These are phyloP conservation scores for Lasioglossum baleicum DNA, from an alignment of 1,140 invertebrate species.

Conservation along the genomic window DNA sequence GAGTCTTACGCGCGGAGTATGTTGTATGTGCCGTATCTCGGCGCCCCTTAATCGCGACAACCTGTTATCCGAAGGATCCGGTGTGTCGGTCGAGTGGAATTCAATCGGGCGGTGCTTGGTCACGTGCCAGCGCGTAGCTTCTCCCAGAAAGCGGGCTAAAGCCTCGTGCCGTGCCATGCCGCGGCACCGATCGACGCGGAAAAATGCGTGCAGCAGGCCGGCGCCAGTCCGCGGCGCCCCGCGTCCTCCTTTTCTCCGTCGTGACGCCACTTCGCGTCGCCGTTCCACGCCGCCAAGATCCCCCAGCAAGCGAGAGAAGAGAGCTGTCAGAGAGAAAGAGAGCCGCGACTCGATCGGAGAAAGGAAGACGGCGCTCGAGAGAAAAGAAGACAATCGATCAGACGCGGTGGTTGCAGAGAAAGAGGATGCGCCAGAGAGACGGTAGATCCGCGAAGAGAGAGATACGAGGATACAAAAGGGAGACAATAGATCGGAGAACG, in stretches of 20 bases:
- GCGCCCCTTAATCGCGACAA: background rate
- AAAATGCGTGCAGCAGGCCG: constrained; percentile 65
- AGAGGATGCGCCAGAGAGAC: too few relatives aligned
- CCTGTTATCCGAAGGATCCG: constrained; percentile 8
- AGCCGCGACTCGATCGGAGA: too few relatives aligned
- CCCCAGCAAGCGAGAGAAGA: background rate
- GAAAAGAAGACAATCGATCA: too few relatives aligned
- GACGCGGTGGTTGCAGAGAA: too few relatives aligned
- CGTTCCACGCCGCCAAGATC: too few relatives aligned
- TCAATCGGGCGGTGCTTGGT: constrained; percentile 1
- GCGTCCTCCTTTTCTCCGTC: background rate
- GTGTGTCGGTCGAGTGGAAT: background rate
- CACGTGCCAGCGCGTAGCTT: constrained; percentile 35
- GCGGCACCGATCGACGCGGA: constrained; percentile 43
- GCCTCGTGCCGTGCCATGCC: constrained; percentile 40
- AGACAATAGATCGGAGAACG: too few relatives aligned
- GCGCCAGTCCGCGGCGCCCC: constrained; percentile 56
- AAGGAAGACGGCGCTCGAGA: too few relatives aligned
- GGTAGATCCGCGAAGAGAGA: too few relatives aligned
- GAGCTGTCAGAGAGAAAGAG: too few relatives aligned
- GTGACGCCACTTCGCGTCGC: constrained; percentile 18
- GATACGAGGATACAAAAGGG: too few relatives aligned
- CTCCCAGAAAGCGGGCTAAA: constrained; percentile 36
- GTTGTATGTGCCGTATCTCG: too few relatives aligned
- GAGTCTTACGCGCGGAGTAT: too few relatives aligned